Percentiles rank a stretch among this genome's conserved stretches.
These are phyloP conservation scores for Acanthisitta chloris DNA, from an alignment of 2,113 vertebrate species.

Conservation along the genomic window DNA sequence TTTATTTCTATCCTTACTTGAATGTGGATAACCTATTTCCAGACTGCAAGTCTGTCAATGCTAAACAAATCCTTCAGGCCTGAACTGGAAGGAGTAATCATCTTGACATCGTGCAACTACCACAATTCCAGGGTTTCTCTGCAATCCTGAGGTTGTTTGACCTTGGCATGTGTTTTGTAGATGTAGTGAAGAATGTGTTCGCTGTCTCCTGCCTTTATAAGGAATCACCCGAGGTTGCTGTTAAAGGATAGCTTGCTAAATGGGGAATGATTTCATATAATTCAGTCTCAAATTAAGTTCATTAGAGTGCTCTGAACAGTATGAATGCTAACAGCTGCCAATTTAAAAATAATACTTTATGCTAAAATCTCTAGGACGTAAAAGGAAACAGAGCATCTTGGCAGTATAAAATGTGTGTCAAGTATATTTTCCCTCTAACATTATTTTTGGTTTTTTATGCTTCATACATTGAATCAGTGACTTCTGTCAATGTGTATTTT, in stretches of 20 bases:
- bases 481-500: background rate
- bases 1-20: background rate
- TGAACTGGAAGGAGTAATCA: background rate
- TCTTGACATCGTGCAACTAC: background rate
- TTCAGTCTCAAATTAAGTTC: background rate
- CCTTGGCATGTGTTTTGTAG: background rate
- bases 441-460: slow-evolving; percentile 4
- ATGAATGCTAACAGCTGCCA: background rate
- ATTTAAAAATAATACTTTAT: background rate
- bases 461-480: background rate
- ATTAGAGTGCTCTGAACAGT: background rate
- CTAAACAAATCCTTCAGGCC: background rate
- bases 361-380: background rate
- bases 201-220: background rate
- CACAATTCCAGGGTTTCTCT: background rate
- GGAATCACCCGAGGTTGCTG: background rate
- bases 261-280: background rate
- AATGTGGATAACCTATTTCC: background rate
- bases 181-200: background rate
- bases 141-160: background rate
- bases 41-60: background rate
- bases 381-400: background rate
- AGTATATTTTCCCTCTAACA: background rate
- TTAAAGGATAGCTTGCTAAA: background rate
- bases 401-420: background rate